Conservation (phyloP, 1,140 invertebrate species). For the Drosophila obscura region DNA sequence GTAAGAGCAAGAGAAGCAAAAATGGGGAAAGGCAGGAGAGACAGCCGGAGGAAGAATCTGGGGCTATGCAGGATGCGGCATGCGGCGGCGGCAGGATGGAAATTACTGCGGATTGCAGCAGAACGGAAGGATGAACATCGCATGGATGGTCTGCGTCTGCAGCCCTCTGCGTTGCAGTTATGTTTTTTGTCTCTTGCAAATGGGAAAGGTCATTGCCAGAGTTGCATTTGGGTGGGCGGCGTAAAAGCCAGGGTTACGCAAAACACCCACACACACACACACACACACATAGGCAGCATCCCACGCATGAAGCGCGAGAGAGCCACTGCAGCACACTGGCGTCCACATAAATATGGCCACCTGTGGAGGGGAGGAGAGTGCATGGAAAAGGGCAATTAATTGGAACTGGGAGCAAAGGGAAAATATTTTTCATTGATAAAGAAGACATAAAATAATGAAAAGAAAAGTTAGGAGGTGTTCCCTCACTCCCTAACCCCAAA, state of each 20-base stretch:
- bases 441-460: neutral
- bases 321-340: constrained; percentile 7
- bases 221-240: constrained; percentile 25
- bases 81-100: too few relatives aligned
- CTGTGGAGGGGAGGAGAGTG: too few relatives aligned
- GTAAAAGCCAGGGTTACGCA: constrained; percentile 61
- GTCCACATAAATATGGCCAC: constrained; percentile 10
- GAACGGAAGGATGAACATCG: too few relatives aligned
- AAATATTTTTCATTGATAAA: neutral
- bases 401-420: too few relatives aligned
- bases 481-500: too few relatives aligned
- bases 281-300: neutral
- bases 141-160: neutral
- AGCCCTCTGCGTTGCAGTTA: neutral
- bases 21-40: neutral
- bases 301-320: too few relatives aligned
- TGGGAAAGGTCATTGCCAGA: constrained; percentile 75
- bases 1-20: neutral
- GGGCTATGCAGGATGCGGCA: too few relatives aligned
- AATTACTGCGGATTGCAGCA: too few relatives aligned
- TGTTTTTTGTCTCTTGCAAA: constrained; percentile 46
- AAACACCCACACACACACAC: constrained; percentile 34
- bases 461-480: too few relatives aligned
- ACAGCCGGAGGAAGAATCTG: neutral
- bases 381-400: neutral